These are phyloP conservation scores for Schizaphis graminum DNA, from an alignment of 2,888 invertebrate genomes.

Conservation along the genomic window DNA sequence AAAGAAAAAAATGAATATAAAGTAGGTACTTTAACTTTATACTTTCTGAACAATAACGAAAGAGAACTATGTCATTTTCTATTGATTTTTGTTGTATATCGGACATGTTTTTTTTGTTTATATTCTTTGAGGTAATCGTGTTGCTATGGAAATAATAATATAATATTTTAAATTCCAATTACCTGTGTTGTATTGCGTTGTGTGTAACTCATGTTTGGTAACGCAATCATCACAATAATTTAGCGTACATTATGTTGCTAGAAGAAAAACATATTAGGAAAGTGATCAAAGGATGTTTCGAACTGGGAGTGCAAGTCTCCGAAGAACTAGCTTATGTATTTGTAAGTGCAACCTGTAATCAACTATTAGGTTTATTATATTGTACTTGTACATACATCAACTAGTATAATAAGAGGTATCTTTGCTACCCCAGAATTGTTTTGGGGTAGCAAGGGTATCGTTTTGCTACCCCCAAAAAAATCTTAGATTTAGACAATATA, in stretches of 20 bases:
- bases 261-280: not conserved
- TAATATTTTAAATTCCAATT: not conserved
- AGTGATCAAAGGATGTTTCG: slow-evolving; percentile 25
- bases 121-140: not conserved
- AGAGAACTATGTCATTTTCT: slow-evolving; percentile 12
- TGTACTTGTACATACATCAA: not conserved
- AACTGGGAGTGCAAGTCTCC: slow-evolving; percentile 45
- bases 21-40: not conserved
- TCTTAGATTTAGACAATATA: no score
- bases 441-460: no score
- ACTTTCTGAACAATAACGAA: not conserved
- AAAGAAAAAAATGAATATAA: not conserved
- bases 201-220: not conserved
- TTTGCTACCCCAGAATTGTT: no score
- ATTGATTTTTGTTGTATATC: slow-evolving; percentile 6
- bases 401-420: no score
- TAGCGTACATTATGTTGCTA: not conserved
- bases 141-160: slow-evolving; percentile 49
- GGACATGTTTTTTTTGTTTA: slow-evolving; percentile 34
- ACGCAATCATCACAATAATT: not conserved
- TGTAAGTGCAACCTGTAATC: slow-evolving; percentile 17
- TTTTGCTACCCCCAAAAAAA: no score
- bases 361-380: not conserved
- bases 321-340: slow-evolving; percentile 24
- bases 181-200: not conserved